Evolutionary conservation across 1,140 invertebrate genomes (phyloP).

Genomic region (Potamilus streckersoni): DNA sequence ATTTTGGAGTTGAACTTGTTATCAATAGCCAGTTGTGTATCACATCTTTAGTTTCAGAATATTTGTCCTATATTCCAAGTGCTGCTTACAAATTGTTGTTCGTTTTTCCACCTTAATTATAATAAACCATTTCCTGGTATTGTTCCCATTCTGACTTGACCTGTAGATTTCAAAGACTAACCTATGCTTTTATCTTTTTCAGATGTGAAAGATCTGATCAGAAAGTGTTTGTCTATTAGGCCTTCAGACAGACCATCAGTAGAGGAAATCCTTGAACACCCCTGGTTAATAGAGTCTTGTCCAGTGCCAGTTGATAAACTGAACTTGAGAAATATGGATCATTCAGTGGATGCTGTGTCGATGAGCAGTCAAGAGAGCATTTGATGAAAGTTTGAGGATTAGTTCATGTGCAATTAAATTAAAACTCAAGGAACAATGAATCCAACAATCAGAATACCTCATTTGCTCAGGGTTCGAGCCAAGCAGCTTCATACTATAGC

Average conservation of each 20-base stretch:
- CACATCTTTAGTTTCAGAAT: no score
- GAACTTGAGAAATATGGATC: conserved; percentile 34
- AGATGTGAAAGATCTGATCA: conserved; percentile 75
- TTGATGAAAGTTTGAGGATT: conserved; percentile 29
- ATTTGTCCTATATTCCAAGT: no score
- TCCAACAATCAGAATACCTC: no score
- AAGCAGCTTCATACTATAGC: no score
- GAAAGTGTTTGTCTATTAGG: conserved; percentile 71
- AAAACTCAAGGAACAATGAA: no score
- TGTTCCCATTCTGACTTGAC: neutral
- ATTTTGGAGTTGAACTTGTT: neutral
- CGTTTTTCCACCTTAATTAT: no score
- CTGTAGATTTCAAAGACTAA: conserved; percentile 1
- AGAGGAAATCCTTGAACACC: conserved; percentile 74
- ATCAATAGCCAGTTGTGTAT: neutral
- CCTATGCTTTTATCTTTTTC: conserved; percentile 48
- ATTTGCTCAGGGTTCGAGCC: no score
- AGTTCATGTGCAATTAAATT: no score
- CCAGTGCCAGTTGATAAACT: conserved; percentile 29
- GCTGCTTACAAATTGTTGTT: no score
- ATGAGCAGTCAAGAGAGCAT: conserved; percentile 57
- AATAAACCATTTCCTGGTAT: neutral
- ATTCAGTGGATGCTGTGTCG: conserved; percentile 40
- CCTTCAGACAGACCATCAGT: conserved; percentile 72
- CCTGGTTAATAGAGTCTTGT: conserved; percentile 69